Evolutionary conservation across 2,797 vertebrate species (phyloP).

Genomic region (Sus cebifrons): DNA sequence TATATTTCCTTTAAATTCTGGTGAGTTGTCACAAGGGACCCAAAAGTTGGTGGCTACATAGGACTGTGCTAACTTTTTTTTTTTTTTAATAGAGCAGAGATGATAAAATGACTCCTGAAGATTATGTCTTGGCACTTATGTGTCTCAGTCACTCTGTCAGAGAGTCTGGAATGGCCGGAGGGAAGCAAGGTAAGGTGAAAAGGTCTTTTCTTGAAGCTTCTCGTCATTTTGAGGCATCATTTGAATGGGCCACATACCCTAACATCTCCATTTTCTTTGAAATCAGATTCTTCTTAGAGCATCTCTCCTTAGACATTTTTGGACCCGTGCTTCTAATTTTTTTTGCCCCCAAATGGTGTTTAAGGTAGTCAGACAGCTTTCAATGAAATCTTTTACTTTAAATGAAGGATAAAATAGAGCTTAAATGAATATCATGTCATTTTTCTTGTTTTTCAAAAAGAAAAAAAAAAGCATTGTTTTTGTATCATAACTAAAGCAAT

Average conservation of each 20-base stretch:
- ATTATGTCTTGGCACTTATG: background rate
- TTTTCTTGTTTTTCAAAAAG: slow-evolving; percentile 61
- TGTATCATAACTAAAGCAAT: background rate
- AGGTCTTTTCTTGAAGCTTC: background rate
- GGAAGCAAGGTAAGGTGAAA: background rate
- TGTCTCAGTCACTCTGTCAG: background rate
- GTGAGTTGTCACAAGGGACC: background rate
- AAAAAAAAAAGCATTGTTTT: background rate
- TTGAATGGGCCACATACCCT: background rate
- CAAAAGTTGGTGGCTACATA: slow-evolving; percentile 29
- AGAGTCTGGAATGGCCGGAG: background rate
- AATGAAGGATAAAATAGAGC: slow-evolving; percentile 18
- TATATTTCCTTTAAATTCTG: background rate
- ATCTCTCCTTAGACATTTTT: background rate
- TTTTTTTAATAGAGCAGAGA: slow-evolving; percentile 37
- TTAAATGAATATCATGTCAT: background rate
- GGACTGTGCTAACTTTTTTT: background rate
- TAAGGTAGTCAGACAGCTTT: slow-evolving; percentile 58
- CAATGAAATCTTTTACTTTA: slow-evolving; percentile 68
- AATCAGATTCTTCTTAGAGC: background rate
- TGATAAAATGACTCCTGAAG: background rate
- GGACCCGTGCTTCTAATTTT: slow-evolving; percentile 35
- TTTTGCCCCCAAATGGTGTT: background rate
- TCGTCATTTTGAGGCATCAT: background rate
- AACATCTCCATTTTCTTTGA: background rate